Percentiles rank a stretch among this genome's conserved stretches.
phyloP scores from a whole-genome alignment of 2,113 vertebrate genomes.

The Atlantisia rogersi region DNA sequence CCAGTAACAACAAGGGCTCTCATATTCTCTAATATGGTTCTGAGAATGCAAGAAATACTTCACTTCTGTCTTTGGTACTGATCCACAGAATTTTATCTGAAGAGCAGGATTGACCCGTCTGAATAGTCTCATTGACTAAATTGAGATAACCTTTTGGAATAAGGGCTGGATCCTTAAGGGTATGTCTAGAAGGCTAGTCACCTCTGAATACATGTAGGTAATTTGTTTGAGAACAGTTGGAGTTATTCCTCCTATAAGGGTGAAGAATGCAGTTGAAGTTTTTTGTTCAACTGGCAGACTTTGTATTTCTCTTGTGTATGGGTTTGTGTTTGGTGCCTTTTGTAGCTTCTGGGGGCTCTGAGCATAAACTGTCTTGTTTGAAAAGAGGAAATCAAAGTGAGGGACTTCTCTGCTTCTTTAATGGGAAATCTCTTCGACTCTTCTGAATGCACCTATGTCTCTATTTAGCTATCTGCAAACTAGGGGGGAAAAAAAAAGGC shows the following conservation, averaged over 20 bases:
- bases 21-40: not conserved
- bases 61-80: not conserved
- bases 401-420: not conserved
- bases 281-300: not conserved
- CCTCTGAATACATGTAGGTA: not conserved
- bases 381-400: not conserved
- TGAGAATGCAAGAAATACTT: not conserved
- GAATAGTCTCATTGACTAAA: not conserved
- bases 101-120: slow-evolving; percentile 7
- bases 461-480: not conserved
- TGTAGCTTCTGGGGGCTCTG: not conserved
- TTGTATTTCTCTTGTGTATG: not conserved
- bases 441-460: not conserved
- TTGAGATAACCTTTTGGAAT: slow-evolving; percentile 47
- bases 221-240: not conserved
- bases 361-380: not conserved
- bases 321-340: not conserved
- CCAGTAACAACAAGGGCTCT: not conserved
- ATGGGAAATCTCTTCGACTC: not conserved
- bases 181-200: slow-evolving; percentile 27
- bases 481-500: not conserved
- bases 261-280: not conserved
- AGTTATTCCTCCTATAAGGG: not conserved
- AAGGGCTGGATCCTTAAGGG: not conserved
- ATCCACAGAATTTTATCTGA: not conserved